Conservation (phyloP, 2,888 invertebrate species). For the Morinoia aosen region DNA sequence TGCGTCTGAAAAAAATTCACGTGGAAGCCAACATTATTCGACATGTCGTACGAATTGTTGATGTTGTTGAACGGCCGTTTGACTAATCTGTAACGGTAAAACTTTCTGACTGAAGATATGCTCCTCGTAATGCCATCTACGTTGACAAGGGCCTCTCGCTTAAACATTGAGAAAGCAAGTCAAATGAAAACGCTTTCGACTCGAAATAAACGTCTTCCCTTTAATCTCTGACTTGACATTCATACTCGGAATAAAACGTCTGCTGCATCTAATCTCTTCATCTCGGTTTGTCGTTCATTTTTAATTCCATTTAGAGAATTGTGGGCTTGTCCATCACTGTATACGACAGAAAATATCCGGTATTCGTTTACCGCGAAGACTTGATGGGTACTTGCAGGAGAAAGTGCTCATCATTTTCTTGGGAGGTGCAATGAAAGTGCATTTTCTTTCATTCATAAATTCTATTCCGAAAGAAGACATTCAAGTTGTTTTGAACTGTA, state of each 20-base stretch:
- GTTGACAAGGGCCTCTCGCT: too few relatives aligned
- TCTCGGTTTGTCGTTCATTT: not conserved
- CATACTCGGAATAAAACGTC: not conserved
- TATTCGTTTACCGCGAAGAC: not conserved
- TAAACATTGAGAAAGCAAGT: not conserved
- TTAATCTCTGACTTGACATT: not conserved
- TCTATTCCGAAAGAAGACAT: not conserved
- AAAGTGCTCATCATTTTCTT: not conserved
- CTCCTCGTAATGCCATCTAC: too few relatives aligned
- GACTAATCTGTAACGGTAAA: too few relatives aligned
- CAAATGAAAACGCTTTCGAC: not conserved
- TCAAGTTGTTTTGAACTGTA: not conserved
- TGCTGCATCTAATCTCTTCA: not conserved
- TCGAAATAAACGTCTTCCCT: not conserved
- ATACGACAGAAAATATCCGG: not conserved
- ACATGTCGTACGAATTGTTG: too few relatives aligned
- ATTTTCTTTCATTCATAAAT: constrained; percentile 7
- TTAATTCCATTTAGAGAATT: not conserved
- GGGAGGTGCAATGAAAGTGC: too few relatives aligned
- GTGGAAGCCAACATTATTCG: too few relatives aligned
- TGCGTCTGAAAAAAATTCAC: too few relatives aligned
- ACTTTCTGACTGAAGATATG: too few relatives aligned
- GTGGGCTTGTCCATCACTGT: not conserved
- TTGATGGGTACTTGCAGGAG: not conserved
- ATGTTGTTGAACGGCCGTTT: too few relatives aligned